These are phyloP conservation scores for Odontocerum albicorne DNA, from an alignment of 2,888 invertebrate species.

Conservation along the genomic window DNA sequence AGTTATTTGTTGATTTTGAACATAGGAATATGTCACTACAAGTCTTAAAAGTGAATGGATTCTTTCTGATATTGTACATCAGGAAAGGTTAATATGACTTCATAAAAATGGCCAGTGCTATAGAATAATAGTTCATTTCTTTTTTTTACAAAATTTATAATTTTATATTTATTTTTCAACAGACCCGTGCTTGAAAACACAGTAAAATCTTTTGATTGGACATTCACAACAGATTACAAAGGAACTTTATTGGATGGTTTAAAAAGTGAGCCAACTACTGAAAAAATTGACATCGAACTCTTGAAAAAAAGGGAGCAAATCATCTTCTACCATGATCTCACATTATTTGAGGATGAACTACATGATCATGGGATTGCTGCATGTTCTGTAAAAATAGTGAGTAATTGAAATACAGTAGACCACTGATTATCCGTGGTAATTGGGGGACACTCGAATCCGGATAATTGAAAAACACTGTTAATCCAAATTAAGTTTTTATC, in stretches of 20 bases:
- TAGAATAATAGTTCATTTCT: not conserved
- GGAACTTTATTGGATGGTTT: constrained; percentile 72
- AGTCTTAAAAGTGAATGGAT: too few species aligned
- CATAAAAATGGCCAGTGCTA: too few species aligned
- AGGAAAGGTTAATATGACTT: too few species aligned
- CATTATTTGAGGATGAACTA: constrained; percentile 96
- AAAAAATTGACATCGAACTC: constrained; percentile 83
- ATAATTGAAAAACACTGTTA: too few species aligned
- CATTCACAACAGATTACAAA: constrained; percentile 89
- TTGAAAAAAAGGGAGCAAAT: constrained; percentile 90
- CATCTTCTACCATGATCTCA: constrained; percentile 89
- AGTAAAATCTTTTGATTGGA: constrained; percentile 95
- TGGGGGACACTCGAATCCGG: too few species aligned
- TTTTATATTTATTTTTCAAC: too few species aligned
- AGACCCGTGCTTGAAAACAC: constrained; percentile 78
- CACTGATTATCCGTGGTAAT: too few species aligned
- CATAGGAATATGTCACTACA: too few species aligned
- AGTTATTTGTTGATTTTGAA: too few species aligned
- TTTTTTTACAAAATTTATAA: too few species aligned
- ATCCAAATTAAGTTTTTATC: too few species aligned
- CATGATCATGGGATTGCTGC: constrained; percentile 97
- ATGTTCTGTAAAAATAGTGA: constrained; percentile 90
- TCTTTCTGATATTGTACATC: too few species aligned
- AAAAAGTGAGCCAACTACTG: constrained; percentile 63
- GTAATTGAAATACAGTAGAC: constrained; percentile 43